These are phyloP conservation scores for Chascanopsetta lugubris DNA, from an alignment of 2,113 vertebrate species.

Conservation along the genomic window DNA sequence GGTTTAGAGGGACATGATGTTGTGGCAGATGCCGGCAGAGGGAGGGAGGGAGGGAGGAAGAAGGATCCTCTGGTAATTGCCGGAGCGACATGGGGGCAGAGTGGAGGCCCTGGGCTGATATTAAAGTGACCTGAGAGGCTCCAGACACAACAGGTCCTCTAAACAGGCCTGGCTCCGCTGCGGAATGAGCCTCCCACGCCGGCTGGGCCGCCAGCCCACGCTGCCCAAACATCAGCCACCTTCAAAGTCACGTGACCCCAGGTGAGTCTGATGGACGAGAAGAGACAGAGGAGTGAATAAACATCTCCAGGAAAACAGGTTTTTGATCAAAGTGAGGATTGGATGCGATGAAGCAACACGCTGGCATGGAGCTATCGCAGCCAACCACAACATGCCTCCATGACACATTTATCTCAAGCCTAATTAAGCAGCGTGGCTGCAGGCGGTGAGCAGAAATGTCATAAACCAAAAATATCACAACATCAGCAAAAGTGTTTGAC, in stretches of 20 bases:
- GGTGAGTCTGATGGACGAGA: background rate
- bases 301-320: constrained; percentile 30
- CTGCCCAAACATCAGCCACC: constrained; percentile 32
- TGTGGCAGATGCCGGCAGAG: constrained; percentile 17
- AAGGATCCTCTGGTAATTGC: constrained; percentile 64
- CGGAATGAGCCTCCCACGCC: constrained; percentile 71
- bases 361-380: constrained; percentile 46
- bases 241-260: background rate
- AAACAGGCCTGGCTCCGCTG: constrained; percentile 72
- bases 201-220: constrained; percentile 1
- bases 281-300: background rate
- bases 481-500: constrained; percentile 5
- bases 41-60: constrained; percentile 29
- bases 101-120: constrained; percentile 66
- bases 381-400: constrained; percentile 56
- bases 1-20: background rate
- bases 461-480: constrained; percentile 11
- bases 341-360: constrained; percentile 54
- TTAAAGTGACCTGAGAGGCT: constrained; percentile 73
- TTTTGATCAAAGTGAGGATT: constrained; percentile 39
- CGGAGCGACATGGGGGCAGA: constrained; percentile 60
- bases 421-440: constrained; percentile 52
- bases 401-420: constrained; percentile 49
- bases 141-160: constrained; percentile 73
- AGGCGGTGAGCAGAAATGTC: background rate